Conservation (phyloP, 2,113 vertebrate genomes). For the Bufo bufo region DNA sequence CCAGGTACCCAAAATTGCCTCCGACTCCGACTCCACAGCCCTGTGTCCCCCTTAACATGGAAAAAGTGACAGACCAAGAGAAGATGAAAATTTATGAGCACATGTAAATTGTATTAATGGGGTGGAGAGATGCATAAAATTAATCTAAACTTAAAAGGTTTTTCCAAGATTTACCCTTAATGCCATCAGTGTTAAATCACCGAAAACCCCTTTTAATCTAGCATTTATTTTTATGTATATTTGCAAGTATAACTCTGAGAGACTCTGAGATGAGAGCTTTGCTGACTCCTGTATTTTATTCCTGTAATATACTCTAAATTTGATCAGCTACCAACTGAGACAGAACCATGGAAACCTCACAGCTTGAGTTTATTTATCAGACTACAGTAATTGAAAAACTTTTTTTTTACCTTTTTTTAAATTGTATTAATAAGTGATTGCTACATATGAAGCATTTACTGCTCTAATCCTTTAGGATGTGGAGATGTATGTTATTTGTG, state of each 20-base stretch:
- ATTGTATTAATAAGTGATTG: conserved; percentile 28
- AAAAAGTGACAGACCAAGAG: no score
- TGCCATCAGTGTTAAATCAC: not conserved
- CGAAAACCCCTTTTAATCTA: not conserved
- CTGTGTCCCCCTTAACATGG: no score
- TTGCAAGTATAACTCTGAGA: conserved; percentile 13
- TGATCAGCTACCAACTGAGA: conserved; percentile 53
- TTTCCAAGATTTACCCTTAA: no score
- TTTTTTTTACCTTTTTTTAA: not conserved
- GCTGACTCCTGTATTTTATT: conserved; percentile 45
- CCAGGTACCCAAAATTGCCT: no score
- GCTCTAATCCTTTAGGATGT: not conserved
- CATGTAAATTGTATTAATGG: no score
- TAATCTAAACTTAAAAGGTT: no score
- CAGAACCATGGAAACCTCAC: conserved; percentile 56
- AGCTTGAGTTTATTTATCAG: conserved; percentile 52
- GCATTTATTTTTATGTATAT: conserved; percentile 10
- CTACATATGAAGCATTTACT: not conserved
- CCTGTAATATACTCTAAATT: conserved; percentile 52
- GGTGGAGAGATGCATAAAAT: no score
- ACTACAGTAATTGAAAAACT: conserved; percentile 36
- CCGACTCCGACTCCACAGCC: no score
- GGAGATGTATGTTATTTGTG: not conserved
- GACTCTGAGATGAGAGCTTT: conserved; percentile 28
- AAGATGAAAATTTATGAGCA: no score